Conservation (phyloP, 1,140 invertebrate genomes). For the Uloborus diversus region DNA sequence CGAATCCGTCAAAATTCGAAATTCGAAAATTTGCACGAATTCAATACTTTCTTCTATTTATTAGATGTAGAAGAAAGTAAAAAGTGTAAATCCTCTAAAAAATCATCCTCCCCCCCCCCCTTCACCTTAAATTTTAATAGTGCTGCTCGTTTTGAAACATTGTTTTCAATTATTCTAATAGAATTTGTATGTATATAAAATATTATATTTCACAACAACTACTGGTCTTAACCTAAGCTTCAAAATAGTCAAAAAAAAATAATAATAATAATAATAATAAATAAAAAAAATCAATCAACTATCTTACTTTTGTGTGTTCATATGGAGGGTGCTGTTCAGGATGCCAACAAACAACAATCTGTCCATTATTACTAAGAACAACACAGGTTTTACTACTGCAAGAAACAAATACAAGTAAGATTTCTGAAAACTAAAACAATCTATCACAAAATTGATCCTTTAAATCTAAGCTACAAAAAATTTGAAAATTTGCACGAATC, state of each 20-base stretch:
- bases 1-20: too few relatives aligned
- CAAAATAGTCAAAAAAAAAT: neutral
- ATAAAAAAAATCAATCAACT: neutral
- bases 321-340: slow-evolving; percentile 83
- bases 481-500: too few relatives aligned
- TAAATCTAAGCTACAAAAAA: too few relatives aligned
- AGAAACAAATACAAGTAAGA: too few relatives aligned
- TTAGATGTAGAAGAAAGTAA: too few relatives aligned
- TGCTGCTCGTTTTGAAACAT: neutral
- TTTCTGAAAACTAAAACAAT: too few relatives aligned
- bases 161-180: neutral
- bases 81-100: too few relatives aligned
- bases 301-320: slow-evolving; percentile 73
- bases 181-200: neutral
- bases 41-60: too few relatives aligned
- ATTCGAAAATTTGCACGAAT: too few relatives aligned
- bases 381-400: slow-evolving; percentile 31
- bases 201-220: neutral
- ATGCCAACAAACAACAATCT: slow-evolving; percentile 86
- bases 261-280: neutral
- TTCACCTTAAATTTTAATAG: neutral
- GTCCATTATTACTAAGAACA: slow-evolving; percentile 73
- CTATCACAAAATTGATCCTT: too few relatives aligned
- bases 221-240: neutral
- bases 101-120: too few relatives aligned